These are phyloP conservation scores for Muraenolepis orangiensis DNA, from an alignment of 2,797 vertebrate species.

Conservation along the genomic window DNA sequence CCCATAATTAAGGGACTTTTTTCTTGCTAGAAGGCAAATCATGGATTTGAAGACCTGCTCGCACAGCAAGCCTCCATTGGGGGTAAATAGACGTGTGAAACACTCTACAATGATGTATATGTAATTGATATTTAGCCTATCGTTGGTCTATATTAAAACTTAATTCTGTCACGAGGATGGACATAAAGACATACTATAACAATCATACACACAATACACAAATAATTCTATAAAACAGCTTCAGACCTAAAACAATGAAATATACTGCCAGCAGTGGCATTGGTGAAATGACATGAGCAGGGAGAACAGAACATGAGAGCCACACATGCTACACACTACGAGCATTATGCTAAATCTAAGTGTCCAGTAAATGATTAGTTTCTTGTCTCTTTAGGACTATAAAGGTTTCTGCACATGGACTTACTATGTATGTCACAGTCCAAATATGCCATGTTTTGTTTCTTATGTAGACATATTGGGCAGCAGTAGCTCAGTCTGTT, in stretches of 20 bases:
- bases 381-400: background rate
- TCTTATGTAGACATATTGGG: no score
- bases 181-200: background rate
- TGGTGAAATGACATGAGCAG: background rate
- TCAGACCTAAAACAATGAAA: background rate
- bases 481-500: no score
- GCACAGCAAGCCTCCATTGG: background rate
- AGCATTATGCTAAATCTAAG: no score
- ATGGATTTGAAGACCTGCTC: background rate
- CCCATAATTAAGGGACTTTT: no score
- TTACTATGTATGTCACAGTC: background rate
- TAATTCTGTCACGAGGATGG: background rate
- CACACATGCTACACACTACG: no score
- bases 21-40: background rate
- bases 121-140: background rate
- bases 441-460: background rate
- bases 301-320: background rate
- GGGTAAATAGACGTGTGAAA: no score
- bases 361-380: background rate
- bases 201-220: background rate
- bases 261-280: background rate
- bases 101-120: no score
- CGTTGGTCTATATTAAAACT: background rate
- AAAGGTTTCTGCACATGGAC: background rate
- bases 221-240: background rate